Percentiles rank a stretch among this genome's conserved stretches.
phyloP scores from a whole-genome alignment of 2,113 vertebrate genomes.

The Trichomycterus rosablanca region DNA sequence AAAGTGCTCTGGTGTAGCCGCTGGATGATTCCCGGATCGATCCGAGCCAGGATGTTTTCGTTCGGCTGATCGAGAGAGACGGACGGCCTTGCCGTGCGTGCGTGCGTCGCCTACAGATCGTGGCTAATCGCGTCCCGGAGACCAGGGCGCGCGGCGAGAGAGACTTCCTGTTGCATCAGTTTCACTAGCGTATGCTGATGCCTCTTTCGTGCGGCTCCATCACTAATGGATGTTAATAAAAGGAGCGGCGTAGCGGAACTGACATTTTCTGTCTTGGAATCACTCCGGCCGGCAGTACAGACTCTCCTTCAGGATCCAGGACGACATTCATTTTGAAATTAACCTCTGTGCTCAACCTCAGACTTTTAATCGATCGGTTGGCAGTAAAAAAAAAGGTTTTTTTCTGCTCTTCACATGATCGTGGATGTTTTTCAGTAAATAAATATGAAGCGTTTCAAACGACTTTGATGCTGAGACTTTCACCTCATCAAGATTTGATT shows the following conservation, averaged over 20 bases:
- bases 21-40: conserved; percentile 30
- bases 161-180: neutral
- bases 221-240: conserved; percentile 63
- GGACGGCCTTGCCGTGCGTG: conserved; percentile 23
- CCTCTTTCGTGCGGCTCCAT: conserved; percentile 27
- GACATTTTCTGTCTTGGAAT: no score
- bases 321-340: no score
- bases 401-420: no score
- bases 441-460: no score
- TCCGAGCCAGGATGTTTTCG: conserved; percentile 38
- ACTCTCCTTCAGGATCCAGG: no score
- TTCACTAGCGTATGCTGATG: neutral
- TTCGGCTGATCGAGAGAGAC: conserved; percentile 37
- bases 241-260: conserved; percentile 54
- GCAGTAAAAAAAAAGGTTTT: no score
- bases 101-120: neutral
- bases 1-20: conserved; percentile 44
- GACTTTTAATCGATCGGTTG: no score
- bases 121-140: conserved; percentile 28
- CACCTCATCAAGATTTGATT: no score
- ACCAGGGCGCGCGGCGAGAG: neutral
- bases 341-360: no score
- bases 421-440: no score
- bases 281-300: no score
- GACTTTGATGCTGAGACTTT: no score